Percentiles rank a stretch among this genome's conserved stretches.
Conservation (phyloP, 2,888 invertebrate genomes). For the Polydrusus cervinus region DNA sequence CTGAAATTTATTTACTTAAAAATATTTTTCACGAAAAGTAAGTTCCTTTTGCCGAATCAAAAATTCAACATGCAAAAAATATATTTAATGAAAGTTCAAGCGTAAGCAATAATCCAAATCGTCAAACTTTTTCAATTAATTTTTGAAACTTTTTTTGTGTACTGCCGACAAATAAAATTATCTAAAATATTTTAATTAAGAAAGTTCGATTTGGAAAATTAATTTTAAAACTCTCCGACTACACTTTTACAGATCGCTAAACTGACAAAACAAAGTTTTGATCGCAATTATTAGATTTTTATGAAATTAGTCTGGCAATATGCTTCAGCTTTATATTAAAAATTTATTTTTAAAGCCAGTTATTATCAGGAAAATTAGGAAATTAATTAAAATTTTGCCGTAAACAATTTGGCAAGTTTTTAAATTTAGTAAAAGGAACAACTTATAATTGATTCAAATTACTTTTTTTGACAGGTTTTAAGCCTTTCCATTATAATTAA, state of each 20-base stretch:
- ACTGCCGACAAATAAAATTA: constrained; percentile 49
- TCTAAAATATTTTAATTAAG: constrained; percentile 54
- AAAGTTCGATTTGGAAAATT: constrained; percentile 50
- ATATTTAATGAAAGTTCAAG: constrained; percentile 11
- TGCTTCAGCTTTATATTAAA: constrained; percentile 3
- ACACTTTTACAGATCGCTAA: constrained; percentile 33
- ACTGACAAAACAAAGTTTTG: constrained; percentile 45
- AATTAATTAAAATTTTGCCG: not conserved
- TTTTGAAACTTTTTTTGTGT: constrained; percentile 43
- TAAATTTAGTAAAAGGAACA: not conserved
- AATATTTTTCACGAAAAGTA: constrained; percentile 21
- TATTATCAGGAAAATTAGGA: constrained; percentile 3
- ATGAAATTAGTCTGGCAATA: constrained; percentile 23
- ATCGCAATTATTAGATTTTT: constrained; percentile 31
- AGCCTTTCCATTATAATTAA: too few relatives aligned
- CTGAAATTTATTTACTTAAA: constrained; percentile 12
- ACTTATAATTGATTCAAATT: not conserved
- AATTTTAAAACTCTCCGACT: constrained; percentile 45
- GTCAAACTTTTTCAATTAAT: constrained; percentile 49
- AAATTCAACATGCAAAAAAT: constrained; percentile 1
- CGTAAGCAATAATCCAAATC: constrained; percentile 20
- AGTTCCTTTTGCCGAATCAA: constrained; percentile 12
- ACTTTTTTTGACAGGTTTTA: too few relatives aligned
- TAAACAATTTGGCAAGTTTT: not conserved
- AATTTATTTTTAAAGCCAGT: not conserved